Base-by-base conservation (phyloP, 2,888 invertebrate genomes). In the Lasioglossum leucozonium region DNA sequence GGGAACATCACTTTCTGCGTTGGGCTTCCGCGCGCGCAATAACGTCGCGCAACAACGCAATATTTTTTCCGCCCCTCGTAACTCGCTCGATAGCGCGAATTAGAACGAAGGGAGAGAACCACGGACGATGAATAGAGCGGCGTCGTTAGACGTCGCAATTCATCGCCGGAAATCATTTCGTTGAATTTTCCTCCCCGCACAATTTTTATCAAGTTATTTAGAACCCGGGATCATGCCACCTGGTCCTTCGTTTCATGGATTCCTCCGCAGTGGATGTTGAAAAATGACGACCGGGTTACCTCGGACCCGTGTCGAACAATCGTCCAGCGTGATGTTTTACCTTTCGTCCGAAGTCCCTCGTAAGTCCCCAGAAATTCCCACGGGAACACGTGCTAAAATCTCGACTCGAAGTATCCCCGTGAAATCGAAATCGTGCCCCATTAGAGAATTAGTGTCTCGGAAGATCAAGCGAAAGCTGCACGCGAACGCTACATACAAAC, bases 21-120 rank as follows among this genome's bases (percentile, higher is more conserved):
- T 51, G 67, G 5, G 58, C 76, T 42, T 40, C 44, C 47, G 34
- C 22, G 76, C 22, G 76, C 62, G 76, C 65, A 42, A 69, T 77
- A 69, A 77, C 77, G 51, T 55, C 69, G 77, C 69, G 37, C 51
- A 77, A 51, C 69, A 69, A 77, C 69, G 77, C 69, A 34, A 77
- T 77, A 77, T 37, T 69, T 69, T 69, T 69, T 65, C 62, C 16
- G n/a, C 37, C 75, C 30, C 13, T 42, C 42, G 42, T 42, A 75
- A 67, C 76, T 67, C n/a, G 76, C 30, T 69, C 40, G 47, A 34
- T 47, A 47, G 67, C 16, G 26, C 10, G 76, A 67, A 67, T 67
- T n/a, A n/a, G 34, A 26, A 40, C 30, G n/a, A 62, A 55, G 18
- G n/a, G 47, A 42, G 47, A 42, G 55, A 62, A n/a, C 22, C 37